A percentile compares a stretch with the other conserved stretches of the same genome.
Conservation (phyloP, 2,113 vertebrate genomes). For the Microtus pennsylvanicus region DNA sequence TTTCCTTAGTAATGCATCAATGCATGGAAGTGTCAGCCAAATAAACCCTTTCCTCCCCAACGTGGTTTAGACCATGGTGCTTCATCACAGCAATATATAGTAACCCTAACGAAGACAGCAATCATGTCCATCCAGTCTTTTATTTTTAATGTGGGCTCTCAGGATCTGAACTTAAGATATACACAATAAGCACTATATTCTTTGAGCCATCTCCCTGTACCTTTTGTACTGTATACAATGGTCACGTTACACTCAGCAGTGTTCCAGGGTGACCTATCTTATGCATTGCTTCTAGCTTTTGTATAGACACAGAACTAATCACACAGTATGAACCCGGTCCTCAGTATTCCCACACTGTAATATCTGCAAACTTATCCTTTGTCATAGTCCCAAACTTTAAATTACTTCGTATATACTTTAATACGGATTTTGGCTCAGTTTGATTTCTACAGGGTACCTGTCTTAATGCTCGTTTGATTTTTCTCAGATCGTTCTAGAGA, state of each 20-base stretch:
- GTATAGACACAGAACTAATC: neutral
- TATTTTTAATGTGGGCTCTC: neutral
- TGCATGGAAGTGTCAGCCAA: neutral
- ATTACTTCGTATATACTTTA: neutral
- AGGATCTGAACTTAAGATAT: neutral
- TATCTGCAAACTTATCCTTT: neutral
- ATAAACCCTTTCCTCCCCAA: neutral
- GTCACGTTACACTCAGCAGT: neutral
- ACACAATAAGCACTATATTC: neutral
- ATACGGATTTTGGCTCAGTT: neutral
- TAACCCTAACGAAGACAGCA: neutral
- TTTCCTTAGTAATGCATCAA: neutral
- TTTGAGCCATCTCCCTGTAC: too few species aligned
- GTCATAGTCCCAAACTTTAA: neutral
- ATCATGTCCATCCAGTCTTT: neutral
- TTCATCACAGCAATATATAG: neutral
- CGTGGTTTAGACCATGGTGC: neutral
- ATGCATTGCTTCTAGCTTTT: neutral
- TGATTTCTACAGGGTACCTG: neutral
- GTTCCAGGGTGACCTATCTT: neutral
- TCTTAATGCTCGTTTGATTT: neutral
- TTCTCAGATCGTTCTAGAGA: slow-evolving; percentile 27
- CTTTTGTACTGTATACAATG: neutral
- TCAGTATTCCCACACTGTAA: neutral
- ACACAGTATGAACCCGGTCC: neutral